These are phyloP conservation scores for Cyphomyrmex costatus DNA, from an alignment of 1,140 invertebrate species.

Conservation along the genomic window DNA sequence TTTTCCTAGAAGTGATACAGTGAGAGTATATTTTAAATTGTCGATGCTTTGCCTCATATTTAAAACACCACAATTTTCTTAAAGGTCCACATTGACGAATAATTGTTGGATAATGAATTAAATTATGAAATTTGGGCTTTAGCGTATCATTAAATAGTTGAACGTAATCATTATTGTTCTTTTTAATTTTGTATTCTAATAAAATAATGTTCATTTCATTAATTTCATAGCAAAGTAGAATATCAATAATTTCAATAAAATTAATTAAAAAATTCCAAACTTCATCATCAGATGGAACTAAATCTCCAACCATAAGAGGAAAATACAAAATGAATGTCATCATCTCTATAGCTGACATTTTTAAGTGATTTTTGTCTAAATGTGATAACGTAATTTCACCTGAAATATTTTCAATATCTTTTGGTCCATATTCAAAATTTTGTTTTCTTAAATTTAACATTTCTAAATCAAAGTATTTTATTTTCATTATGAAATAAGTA, in stretches of 20 bases:
- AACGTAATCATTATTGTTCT: conserved; percentile 25
- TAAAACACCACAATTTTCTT: conserved; percentile 35
- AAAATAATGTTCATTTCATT: conserved; percentile 24
- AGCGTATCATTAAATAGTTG: conserved; percentile 33
- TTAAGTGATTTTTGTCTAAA: conserved; percentile 28
- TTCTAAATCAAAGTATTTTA: conserved; percentile 16
- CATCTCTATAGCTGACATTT: conserved; percentile 27
- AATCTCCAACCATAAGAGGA: not conserved
- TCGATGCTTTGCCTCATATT: conserved; percentile 29
- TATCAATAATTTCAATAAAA: conserved; percentile 24
- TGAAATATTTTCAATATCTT: conserved; percentile 21
- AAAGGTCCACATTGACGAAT: conserved; percentile 25
- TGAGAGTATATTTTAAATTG: conserved; percentile 37
- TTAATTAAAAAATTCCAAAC: conserved; percentile 40
- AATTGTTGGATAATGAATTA: conserved; percentile 33
- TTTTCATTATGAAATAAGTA: conserved; percentile 11
- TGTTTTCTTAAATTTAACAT: conserved; percentile 17
- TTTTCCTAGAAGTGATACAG: conserved; percentile 31
- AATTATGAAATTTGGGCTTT: conserved; percentile 33
- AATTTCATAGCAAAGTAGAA: conserved; percentile 39
- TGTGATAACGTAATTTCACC: conserved; percentile 30
- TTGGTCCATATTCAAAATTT: conserved; percentile 19
- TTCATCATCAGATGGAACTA: conserved; percentile 11
- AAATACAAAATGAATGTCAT: conserved; percentile 18
- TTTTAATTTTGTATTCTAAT: conserved; percentile 35